Base-by-base conservation (phyloP, 2,888 invertebrate species). In the Bursaphelenchus okinawaensis region DNA sequence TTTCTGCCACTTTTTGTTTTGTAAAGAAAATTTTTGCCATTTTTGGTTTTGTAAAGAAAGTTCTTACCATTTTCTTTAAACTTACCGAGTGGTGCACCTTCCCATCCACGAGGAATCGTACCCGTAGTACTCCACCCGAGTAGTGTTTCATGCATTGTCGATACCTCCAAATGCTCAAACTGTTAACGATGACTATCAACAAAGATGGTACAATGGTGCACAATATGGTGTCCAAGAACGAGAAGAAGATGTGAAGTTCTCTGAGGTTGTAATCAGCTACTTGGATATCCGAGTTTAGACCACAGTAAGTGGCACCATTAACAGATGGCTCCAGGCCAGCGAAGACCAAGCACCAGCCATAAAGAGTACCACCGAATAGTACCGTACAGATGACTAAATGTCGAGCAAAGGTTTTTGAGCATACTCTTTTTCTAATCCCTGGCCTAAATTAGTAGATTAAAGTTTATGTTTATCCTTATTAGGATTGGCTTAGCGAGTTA, bases 111-210 rank as follows among this genome's bases (percentile, higher is more conserved):
- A 77, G 63, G 60, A 79, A 79, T 16, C 80, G 73, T n/a, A 81
- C 81, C 16, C 78, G 65, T 6, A 81, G 69, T 40, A 80, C 72
- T 7, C 81, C 81, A 8, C 77, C 75, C 7, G 79, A 73, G 66
- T 81, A 81, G 67, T 81, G 72, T 62, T 77, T 77, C 81, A 81
- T 81, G 68, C 81, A 81, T 69, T 81, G 79, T 0, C 77, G 74
- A 66, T 79, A 79, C 19, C 81, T 71, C 58, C 72, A 75, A 51
- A 75, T 81, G 64, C 76, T 74, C 66, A 80, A 71, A 6, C 70
- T 58, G 70, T 81, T 81, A 54, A 81, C 79, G 23, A 81, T 67
- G 67, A 81, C 74, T 54, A 81, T 80, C 51, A 81, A 63, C 40
- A 81, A 63, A 8, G 79, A 74, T 0, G 81, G 81, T 4, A 79